Conservation (phyloP, 2,797 vertebrate genomes). For the Squalus acanthias region DNA sequence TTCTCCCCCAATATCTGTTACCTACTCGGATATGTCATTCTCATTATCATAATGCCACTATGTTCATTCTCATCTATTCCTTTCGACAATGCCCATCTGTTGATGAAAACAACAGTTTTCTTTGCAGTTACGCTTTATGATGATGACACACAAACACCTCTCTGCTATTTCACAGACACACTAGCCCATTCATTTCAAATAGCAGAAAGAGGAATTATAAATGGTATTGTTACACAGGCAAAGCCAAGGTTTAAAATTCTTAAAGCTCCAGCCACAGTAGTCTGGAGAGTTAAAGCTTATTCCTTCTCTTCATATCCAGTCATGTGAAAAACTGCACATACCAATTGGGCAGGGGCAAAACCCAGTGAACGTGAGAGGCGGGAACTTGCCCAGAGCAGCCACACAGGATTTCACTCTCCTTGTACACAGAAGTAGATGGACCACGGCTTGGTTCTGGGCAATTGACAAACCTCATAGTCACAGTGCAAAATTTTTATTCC, state of each 20-base stretch:
- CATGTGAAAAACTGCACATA: not conserved
- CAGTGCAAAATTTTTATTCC: not conserved
- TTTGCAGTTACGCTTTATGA: not conserved
- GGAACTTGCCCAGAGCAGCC: not conserved
- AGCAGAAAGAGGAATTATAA: not conserved
- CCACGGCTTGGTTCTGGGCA: not conserved
- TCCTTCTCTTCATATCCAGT: not conserved
- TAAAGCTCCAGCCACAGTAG: not conserved
- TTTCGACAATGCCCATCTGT: not conserved
- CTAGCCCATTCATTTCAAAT: not conserved
- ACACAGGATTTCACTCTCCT: not conserved
- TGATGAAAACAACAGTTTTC: not conserved
- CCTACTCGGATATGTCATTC: not conserved
- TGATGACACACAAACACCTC: not conserved
- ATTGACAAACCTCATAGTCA: not conserved
- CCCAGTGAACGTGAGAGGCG: not conserved
- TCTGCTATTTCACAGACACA: not conserved
- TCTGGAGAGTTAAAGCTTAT: not conserved
- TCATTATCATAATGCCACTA: constrained; percentile 1
- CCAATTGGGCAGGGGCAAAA: not conserved
- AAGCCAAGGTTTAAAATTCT: not conserved
- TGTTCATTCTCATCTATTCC: not conserved
- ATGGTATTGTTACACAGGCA: no score
- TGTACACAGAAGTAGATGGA: not conserved
- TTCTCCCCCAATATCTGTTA: not conserved